Conservation (phyloP, 2,113 vertebrate genomes). For the Pycnonotus jocosus region DNA sequence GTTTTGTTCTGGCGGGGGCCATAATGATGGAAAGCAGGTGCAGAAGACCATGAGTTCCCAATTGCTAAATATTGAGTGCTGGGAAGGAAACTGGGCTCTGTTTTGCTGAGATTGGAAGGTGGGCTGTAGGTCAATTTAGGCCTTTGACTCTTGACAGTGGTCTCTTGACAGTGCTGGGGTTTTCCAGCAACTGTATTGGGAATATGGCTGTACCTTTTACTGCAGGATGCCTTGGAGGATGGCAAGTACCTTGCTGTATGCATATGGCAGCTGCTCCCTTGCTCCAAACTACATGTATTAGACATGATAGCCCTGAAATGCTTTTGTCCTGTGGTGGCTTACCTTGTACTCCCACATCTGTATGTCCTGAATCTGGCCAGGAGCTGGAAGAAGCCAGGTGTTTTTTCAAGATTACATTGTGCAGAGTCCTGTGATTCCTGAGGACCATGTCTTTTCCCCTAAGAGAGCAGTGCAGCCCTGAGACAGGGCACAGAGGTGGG, state of each 20-base stretch:
- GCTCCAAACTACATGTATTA: not conserved
- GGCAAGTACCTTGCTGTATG: not conserved
- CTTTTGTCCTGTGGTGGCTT: not conserved
- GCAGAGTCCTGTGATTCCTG: not conserved
- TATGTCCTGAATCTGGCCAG: not conserved
- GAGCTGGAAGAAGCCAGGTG: not conserved
- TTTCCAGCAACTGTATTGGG: not conserved
- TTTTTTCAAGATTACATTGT: not conserved
- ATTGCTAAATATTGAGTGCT: not conserved
- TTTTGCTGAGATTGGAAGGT: not conserved
- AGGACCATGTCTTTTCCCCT: not conserved
- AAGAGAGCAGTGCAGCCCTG: not conserved
- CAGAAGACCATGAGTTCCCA: not conserved
- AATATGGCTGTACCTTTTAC: not conserved
- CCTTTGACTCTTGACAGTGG: not conserved
- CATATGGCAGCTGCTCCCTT: not conserved
- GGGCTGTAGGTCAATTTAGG: not conserved
- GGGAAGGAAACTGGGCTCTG: not conserved
- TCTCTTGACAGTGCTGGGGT: not conserved
- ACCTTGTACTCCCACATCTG: not conserved
- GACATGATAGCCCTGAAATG: not conserved
- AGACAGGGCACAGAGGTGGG: not conserved
- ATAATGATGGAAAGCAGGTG: not conserved
- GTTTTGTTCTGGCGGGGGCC: not conserved
- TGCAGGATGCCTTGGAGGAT: not conserved